These are phyloP conservation scores for Strix uralensis DNA, from an alignment of 2,113 vertebrate genomes.

Conservation along the genomic window DNA sequence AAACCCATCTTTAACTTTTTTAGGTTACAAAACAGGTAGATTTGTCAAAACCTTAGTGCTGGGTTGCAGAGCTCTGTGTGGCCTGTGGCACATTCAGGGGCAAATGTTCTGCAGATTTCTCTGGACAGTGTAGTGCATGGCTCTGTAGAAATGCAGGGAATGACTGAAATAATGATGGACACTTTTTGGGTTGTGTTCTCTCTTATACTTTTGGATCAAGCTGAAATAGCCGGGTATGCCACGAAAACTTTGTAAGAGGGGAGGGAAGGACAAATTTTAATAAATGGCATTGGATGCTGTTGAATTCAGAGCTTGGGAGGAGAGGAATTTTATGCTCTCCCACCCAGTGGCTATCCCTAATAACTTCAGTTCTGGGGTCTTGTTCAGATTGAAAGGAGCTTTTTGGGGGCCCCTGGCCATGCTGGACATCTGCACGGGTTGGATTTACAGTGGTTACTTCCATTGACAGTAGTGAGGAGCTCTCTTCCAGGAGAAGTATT, in stretches of 20 bases:
- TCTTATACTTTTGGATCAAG: background rate
- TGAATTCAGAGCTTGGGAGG: background rate
- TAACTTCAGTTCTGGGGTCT: background rate
- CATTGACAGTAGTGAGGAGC: background rate
- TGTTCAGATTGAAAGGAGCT: background rate
- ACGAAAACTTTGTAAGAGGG: background rate
- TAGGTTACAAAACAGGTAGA: background rate
- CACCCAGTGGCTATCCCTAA: background rate
- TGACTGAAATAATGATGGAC: background rate
- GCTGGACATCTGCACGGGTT: background rate
- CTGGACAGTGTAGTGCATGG: rapidly evolving
- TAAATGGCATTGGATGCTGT: background rate
- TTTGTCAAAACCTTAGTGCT: background rate
- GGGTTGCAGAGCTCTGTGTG: background rate
- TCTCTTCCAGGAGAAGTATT: background rate
- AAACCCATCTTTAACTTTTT: background rate
- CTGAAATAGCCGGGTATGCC: background rate
- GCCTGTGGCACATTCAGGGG: rapidly evolving
- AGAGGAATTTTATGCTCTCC: background rate
- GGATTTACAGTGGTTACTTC: background rate
- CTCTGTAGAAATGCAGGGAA: background rate
- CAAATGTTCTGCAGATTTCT: background rate
- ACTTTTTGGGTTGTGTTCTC: background rate
- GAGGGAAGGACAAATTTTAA: background rate
- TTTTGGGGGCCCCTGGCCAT: background rate